Evolutionary conservation across 2,797 vertebrate species (phyloP).

Genomic region (Todus mexicanus): DNA sequence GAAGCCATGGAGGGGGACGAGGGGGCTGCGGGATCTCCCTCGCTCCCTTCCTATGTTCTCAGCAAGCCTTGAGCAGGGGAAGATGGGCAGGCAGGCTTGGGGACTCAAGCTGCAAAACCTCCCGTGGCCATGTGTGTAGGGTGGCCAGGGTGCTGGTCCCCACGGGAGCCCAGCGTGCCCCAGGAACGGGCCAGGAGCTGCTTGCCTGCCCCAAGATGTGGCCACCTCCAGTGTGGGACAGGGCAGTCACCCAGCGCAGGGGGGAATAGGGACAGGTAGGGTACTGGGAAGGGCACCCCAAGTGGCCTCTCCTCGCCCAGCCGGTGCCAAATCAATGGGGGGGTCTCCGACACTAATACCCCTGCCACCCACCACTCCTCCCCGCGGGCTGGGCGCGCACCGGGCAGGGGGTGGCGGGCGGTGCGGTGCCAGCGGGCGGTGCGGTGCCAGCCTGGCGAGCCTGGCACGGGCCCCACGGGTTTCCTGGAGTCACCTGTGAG

Average conservation of each 20-base stretch:
- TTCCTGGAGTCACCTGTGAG: slow-evolving; percentile 50
- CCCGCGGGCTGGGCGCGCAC: neutral
- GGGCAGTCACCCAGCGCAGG: neutral
- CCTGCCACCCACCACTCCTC: neutral
- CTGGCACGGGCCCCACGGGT: neutral
- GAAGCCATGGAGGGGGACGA: neutral
- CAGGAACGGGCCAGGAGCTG: neutral
- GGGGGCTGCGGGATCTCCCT: neutral
- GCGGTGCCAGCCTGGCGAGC: neutral
- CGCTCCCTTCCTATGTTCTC: accelerated
- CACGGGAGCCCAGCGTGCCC: neutral
- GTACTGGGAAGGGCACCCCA: neutral
- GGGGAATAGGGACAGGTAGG: neutral
- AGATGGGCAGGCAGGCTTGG: neutral
- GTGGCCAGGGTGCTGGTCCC: neutral
- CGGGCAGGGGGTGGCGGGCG: neutral
- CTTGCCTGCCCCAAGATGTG: neutral
- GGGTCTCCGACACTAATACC: no score
- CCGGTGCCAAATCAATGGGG: neutral
- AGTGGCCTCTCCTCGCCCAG: neutral
- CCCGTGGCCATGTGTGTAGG: neutral
- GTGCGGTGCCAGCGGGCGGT: no score
- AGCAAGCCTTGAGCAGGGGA: accelerated
- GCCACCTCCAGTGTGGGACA: neutral
- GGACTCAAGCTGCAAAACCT: neutral